Evolutionary conservation across 2,113 vertebrate species (phyloP).

Genomic region (Cavia aperea): DNA sequence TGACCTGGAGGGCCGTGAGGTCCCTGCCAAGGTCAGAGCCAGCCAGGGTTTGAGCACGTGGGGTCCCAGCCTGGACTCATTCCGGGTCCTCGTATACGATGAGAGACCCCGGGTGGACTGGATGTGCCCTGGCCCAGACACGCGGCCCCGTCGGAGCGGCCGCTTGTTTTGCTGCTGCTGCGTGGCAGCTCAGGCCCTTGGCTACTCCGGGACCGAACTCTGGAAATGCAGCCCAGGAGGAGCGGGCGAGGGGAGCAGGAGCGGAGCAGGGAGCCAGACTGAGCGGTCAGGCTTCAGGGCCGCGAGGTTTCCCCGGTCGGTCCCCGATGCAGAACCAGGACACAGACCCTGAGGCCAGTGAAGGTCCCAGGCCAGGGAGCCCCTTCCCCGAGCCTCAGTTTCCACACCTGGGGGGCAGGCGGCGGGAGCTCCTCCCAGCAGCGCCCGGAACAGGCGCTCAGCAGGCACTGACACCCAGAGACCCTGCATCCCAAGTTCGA

Average conservation of each 20-base stretch:
- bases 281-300: accelerated
- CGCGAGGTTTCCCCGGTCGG: background rate
- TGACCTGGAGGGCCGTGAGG: background rate
- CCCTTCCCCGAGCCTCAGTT: background rate
- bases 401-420: background rate
- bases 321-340: background rate
- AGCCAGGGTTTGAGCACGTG: too few relatives aligned
- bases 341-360: background rate
- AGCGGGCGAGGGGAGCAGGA: background rate
- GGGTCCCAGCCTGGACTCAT: accelerated
- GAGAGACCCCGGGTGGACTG: background rate
- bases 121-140: background rate
- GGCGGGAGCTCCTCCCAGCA: background rate
- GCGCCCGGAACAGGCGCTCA: background rate
- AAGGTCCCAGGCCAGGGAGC: background rate
- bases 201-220: constrained; percentile 44
- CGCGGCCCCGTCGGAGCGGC: background rate
- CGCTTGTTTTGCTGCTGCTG: background rate
- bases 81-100: too few relatives aligned
- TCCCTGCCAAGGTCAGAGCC: background rate
- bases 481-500: background rate
- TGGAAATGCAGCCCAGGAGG: background rate
- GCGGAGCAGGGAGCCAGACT: background rate
- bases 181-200: background rate
- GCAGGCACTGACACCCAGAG: background rate